Conservation (phyloP, 1,140 invertebrate species). For the Rhynchophorus ferrugineus region DNA sequence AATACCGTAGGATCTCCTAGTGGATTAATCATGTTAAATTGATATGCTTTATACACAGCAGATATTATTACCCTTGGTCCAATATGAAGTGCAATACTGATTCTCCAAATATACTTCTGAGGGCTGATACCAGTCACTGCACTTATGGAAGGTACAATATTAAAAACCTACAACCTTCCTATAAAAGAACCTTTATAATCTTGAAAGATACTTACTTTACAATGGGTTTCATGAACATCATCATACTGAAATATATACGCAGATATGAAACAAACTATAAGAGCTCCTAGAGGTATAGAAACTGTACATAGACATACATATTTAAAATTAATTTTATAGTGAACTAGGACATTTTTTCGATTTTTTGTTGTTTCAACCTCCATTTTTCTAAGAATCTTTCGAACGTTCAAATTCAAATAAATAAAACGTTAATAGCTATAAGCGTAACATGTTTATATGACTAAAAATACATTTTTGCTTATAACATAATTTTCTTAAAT, state of each 20-base stretch:
- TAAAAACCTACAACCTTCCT: constrained; percentile 67
- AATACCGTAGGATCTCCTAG: constrained; percentile 13
- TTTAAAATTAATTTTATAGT: constrained; percentile 44
- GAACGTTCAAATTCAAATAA: too few species aligned
- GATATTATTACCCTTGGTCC: constrained; percentile 80
- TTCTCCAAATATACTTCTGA: constrained; percentile 85
- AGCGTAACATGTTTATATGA: too few species aligned
- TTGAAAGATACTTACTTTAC: constrained; percentile 58
- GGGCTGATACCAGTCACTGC: constrained; percentile 85
- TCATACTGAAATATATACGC: constrained; percentile 83
- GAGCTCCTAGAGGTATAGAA: constrained; percentile 67
- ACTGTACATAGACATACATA: constrained; percentile 73
- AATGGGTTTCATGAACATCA: constrained; percentile 88
- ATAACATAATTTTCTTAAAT: too few species aligned
- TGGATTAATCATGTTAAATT: constrained; percentile 56
- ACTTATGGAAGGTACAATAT: constrained; percentile 86
- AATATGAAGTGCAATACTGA: constrained; percentile 82
- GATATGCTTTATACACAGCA: constrained; percentile 75
- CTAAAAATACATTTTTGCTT: too few species aligned
- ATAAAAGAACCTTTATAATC: constrained; percentile 11
- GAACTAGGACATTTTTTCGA: constrained; percentile 27
- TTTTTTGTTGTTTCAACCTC: not conserved
- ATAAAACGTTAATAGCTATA: too few species aligned
- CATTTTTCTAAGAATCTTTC: too few species aligned
- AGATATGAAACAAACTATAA: constrained; percentile 78